Evolutionary conservation across 2,888 invertebrate species (phyloP), one percentile per base, ranked within the genome.

Genomic region (Tinea trinotella): DNA sequence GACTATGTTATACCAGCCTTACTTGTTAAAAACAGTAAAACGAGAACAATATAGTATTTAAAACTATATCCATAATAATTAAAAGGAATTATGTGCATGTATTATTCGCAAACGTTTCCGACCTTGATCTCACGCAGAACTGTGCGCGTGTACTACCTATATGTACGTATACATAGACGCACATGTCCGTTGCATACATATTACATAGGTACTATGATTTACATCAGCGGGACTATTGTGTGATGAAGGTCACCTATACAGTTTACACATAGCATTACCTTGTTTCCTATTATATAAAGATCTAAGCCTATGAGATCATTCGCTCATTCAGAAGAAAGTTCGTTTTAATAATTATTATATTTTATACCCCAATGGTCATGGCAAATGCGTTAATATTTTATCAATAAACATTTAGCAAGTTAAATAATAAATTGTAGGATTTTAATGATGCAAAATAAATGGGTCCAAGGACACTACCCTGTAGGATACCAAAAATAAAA

Each of bases 91-190:
- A 40, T 40, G 13, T 40, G 40, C 40, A 40, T 40, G 30, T 30
- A 40, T 15, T 40, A 15, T 46, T 17, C 46, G 46, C 46, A 46
- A 46, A 46, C 46, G 36, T 48, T 17, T 67, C 62, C 66, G 79
- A 65, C 84, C 84, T 85, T 85, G 84, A 82, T 83, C 83, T 76
- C 77, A 64, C 69, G 65, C 66, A 63, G 65, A 67, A 65, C 65
- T 63, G 78, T 78, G 79, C 79, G 81, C 80, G 81, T 46, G 17
- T 46, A 46, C 4, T 40, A 35, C 35, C 13, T 40, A 40, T 13
- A n/a, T 7, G 1, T 60, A 64, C 58, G 61, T 66, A 59, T 67
- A 78, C 75, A 76, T 63, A 55, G 57, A 54, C 54, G 48, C 46
- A 46, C 19, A 46, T 46, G 46, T 46, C 19, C 18, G 19, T 7